Conservation (phyloP, 1,140 invertebrate species). For the Coboldia fuscipes region DNA sequence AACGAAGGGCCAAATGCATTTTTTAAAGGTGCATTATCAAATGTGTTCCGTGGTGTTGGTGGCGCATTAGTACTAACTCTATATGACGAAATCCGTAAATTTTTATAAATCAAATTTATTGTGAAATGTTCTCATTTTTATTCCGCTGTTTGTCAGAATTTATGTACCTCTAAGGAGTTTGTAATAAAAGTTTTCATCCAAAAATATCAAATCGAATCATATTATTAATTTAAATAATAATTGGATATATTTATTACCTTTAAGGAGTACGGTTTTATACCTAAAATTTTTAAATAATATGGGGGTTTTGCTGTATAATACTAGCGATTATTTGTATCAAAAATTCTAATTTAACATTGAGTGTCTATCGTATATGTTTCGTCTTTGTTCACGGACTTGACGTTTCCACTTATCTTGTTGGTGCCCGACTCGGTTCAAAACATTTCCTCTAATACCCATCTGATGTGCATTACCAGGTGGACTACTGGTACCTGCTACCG, state of each 20-base stretch:
- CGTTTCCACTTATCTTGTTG: slow-evolving; percentile 95
- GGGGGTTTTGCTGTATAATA: no score
- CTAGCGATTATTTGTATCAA: no score
- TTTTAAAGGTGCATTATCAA: slow-evolving; percentile 65
- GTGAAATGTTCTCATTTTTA: no score
- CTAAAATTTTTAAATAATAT: no score
- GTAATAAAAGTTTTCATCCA: no score
- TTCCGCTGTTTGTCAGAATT: no score
- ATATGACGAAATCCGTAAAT: slow-evolving; percentile 49
- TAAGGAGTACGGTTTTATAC: no score
- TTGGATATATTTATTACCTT: no score
- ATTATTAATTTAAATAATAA: no score
- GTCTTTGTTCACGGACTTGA: slow-evolving; percentile 87
- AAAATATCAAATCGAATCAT: no score
- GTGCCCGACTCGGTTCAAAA: slow-evolving; percentile 83
- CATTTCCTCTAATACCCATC: slow-evolving; percentile 55
- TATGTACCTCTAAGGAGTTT: no score
- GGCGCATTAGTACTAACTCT: slow-evolving; percentile 58
- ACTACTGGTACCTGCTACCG: slow-evolving; percentile 2
- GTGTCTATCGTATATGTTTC: slow-evolving; percentile 92
- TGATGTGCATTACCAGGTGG: slow-evolving; percentile 35
- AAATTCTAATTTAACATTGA: slow-evolving; percentile 85
- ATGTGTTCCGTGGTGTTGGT: slow-evolving; percentile 54
- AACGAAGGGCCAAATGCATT: slow-evolving; percentile 48
- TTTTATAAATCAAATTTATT: slow-evolving; percentile 8